Percentiles rank a stretch among this genome's conserved stretches.
Evolutionary conservation across 2,797 vertebrate genomes (phyloP).

Genomic region (Sebastes baramenuke): DNA sequence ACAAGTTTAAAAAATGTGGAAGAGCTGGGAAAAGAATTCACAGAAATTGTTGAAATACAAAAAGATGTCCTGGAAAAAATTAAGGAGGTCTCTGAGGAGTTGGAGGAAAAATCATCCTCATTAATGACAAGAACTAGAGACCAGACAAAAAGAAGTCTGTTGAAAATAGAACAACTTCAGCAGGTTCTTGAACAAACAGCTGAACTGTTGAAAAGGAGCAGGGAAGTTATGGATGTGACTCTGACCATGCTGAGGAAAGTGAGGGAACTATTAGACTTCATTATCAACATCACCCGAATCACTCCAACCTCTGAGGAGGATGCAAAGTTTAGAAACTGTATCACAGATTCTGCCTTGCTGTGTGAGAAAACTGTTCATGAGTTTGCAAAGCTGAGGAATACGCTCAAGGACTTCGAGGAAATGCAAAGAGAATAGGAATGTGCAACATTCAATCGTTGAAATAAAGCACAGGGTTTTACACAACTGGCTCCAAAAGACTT

Average conservation of each 20-base stretch:
- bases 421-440: background rate
- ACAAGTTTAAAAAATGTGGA: background rate
- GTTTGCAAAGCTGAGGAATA: background rate
- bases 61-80: background rate
- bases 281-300: background rate
- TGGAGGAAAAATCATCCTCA: background rate
- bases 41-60: fast-evolving
- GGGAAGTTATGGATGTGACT: background rate
- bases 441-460: background rate
- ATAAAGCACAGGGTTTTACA: background rate
- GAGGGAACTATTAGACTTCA: background rate
- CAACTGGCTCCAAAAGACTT: background rate
- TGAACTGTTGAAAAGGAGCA: background rate
- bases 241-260: background rate
- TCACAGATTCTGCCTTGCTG: fast-evolving
- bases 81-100: background rate
- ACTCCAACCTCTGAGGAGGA: background rate
- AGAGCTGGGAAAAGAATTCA: background rate
- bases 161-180: background rate
- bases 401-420: background rate
- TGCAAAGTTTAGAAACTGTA: background rate
- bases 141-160: background rate
- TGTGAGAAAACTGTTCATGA: background rate
- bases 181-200: background rate
- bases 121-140: background rate